Base-by-base conservation (phyloP, 92 coral and sea anemone genomes). In the Bergia sp. region DNA sequence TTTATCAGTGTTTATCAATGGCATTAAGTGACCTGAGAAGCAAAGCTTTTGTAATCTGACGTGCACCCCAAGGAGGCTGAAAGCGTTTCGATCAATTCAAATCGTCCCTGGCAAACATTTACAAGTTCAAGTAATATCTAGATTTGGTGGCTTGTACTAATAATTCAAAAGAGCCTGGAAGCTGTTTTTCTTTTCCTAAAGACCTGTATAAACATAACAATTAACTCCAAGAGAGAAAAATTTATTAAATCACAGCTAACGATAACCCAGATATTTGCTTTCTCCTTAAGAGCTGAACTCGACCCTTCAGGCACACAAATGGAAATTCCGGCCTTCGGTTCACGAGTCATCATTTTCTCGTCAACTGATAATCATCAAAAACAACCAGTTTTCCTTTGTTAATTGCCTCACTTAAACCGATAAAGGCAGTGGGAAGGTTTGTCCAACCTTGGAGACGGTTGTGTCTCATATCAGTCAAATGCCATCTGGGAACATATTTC, bases 401-500 rank as follows among this genome's bases (percentile, higher is more conserved):
- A 84, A 84, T 84, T 84, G 87, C 65, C 40, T 84, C 65, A 84
- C 79, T 71, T 84, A 84, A 45, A 50, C 67, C 67, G 87, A 84
- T 84, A 71, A 84, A 84, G 79, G 79, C 87, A 38, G 87, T 84
- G 79, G 13, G 11, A 71, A 36, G 45, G 57, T 84, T 50, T 73
- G 77, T 57, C 47, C 72, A 37, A 57, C 43, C 72, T 80, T 84
- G 8, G 55, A 69, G 44, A 12, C 42, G 87, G 41, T 47, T 66
- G 72, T 37, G 65, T 7, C 18, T 12, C 65, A 47, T 84, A 84
- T 84, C 87, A 81, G 87, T 44, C 7, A 43, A 45, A 45, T 7
- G 15, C 87, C 87, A 84, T 84, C 87, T 84, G 87, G 37, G 67
- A 37, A 71, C 87, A 36, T 37, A 72, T 84, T 84, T 84, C 87